phyloP scores from a whole-genome alignment of 2,113 vertebrate genomes.

The Onychostoma macrolepis region DNA sequence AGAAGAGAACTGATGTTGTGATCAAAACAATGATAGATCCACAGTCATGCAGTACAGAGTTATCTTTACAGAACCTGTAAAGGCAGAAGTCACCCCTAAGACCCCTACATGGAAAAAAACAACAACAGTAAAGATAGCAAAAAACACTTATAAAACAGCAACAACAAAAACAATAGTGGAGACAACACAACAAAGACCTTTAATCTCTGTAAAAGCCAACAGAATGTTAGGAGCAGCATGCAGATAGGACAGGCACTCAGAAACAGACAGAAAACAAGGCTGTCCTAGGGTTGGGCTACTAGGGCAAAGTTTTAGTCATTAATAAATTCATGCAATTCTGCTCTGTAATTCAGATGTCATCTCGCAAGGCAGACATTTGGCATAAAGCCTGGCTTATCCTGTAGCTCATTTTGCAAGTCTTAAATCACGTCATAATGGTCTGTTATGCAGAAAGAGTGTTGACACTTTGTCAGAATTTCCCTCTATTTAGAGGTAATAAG shows the following conservation, averaged over 20 bases:
- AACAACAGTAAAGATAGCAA: background rate
- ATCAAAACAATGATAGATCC: background rate
- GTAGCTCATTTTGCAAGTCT: background rate
- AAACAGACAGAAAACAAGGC: background rate
- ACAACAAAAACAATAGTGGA: background rate
- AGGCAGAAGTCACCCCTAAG: background rate
- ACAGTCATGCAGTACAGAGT: background rate
- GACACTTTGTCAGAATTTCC: too few species aligned
- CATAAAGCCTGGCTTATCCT: background rate
- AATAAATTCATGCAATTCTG: background rate
- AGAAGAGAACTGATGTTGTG: conserved; percentile 18
- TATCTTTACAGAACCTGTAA: background rate
- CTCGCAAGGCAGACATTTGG: background rate
- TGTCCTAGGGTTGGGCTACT: background rate
- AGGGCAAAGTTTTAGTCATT: background rate
- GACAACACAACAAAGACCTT: background rate
- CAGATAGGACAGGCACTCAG: background rate
- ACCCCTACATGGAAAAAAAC: background rate
- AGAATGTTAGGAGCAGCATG: background rate
- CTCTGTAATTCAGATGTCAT: background rate
- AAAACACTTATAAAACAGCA: background rate
- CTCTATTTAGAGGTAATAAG: too few species aligned
- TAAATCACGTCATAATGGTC: background rate
- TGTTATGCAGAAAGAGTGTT: background rate
- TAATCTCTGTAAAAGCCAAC: background rate